A percentile compares a stretch with the other conserved stretches of the same genome.
Evolutionary conservation across 2,888 invertebrate species (phyloP).

Genomic region (Ligdia adustata): DNA sequence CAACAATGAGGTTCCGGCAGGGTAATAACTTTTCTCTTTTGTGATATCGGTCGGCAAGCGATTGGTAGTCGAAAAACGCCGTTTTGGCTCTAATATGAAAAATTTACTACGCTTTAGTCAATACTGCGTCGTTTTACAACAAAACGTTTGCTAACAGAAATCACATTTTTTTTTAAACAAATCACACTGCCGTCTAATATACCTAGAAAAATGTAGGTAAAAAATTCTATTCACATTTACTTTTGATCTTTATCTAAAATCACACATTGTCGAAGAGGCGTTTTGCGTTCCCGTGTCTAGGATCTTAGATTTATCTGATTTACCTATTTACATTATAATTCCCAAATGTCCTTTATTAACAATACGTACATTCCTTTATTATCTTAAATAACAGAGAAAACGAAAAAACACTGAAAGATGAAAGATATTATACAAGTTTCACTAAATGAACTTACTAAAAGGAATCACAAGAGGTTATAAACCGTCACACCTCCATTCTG

Average conservation of each 20-base stretch:
- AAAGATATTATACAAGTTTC: constrained; percentile 48
- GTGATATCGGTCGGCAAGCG: too few species aligned
- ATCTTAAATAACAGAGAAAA: constrained; percentile 61
- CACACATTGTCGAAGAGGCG: constrained; percentile 58
- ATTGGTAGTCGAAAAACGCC: too few species aligned
- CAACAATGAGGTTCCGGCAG: constrained; percentile 68
- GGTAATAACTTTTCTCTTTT: too few species aligned
- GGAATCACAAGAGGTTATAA: constrained; percentile 54
- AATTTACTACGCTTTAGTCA: too few species aligned
- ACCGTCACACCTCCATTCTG: constrained; percentile 42
- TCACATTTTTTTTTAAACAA: too few species aligned
- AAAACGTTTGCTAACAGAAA: too few species aligned
- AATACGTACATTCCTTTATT: constrained; percentile 66
- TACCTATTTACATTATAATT: constrained; percentile 54
- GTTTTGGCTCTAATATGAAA: too few species aligned
- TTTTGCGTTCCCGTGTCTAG: constrained; percentile 67
- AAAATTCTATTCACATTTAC: constrained; percentile 69
- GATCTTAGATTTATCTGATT: constrained; percentile 54
- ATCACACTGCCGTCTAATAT: constrained; percentile 61
- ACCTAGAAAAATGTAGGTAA: constrained; percentile 76
- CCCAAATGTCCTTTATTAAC: constrained; percentile 59
- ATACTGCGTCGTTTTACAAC: too few species aligned
- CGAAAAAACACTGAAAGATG: constrained; percentile 54
- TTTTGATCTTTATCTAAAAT: constrained; percentile 66
- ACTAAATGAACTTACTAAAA: constrained; percentile 59